Evolutionary conservation across 1,140 invertebrate genomes (phyloP), one percentile per base, ranked within the genome.

Genomic region (Cydia splendana): DNA sequence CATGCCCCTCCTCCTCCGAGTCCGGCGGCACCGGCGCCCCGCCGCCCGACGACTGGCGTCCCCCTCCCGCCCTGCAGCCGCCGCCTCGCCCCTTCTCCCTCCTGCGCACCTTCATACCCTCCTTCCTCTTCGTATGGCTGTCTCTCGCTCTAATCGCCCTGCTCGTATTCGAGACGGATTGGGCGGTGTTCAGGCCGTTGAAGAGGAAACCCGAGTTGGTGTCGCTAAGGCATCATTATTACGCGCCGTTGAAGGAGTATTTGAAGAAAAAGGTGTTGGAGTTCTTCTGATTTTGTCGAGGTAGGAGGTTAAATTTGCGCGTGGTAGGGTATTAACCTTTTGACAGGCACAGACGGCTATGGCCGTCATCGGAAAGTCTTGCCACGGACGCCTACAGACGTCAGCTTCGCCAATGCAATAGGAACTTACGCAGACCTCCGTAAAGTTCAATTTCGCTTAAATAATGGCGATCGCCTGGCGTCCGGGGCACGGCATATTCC

Each of bases 221-320:
- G 34, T 95, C 96, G 71, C 94, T 98, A 65, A 95, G 95, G 78
- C 95, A 95, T 84, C 96, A 97, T 84, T 97, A 97, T 88, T 98
- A 98, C 90, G 95, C 96, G 85, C 97, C 97, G 7, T 94, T 96
- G 28, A 97, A 97, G 91, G 95, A 97, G 80, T 97, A 96, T 91
- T 89, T 97, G 76, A 94, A 94, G 84, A 83, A 84, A 75, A 94
- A 92, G 77, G 83, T 94, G 5, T 82, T 93, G 7, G 92, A 93
- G 75, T 84, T 94, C 77, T 94, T 94, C 82, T 94, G 92, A 94
- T 93, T 83, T 75, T 65, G 57, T 15, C 65, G 53, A 45, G 57
- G 57, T 38, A 69, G 24, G 24, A 28, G 24, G 38, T 42, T 42
- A 0, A 15, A 30, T 71, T 38, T 69, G 65, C 34, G 67, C 30